A percentile compares a stretch with the other conserved stretches of the same genome.
These are phyloP conservation scores for Ranitomeya variabilis DNA, from an alignment of 2,113 vertebrate genomes.

Conservation along the genomic window DNA sequence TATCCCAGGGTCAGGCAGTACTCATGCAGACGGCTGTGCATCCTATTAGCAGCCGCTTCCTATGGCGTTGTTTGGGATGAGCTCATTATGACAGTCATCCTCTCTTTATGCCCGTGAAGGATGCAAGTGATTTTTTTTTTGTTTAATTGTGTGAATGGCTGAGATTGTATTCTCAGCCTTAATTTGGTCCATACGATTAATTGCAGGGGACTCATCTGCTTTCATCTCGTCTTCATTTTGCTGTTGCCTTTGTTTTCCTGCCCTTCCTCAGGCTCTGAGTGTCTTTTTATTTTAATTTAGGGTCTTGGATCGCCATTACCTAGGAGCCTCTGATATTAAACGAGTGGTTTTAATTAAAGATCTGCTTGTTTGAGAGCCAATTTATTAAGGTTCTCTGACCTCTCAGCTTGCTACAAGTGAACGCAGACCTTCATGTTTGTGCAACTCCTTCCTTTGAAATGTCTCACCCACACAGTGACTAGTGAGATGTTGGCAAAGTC, in stretches of 20 bases:
- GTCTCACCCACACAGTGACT: conserved; percentile 26
- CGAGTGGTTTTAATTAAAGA: conserved; percentile 53
- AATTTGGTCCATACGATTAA: conserved; percentile 35
- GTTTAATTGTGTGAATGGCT: conserved; percentile 33
- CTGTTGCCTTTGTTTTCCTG: conserved; percentile 33
- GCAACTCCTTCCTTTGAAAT: conserved; percentile 18
- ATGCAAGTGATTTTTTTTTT: conserved; percentile 40
- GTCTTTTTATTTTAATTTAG: conserved; percentile 60
- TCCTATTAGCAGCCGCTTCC: conserved; percentile 61
- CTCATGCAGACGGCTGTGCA: conserved; percentile 52
- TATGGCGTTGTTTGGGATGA: conserved; percentile 62
- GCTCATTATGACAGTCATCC: conserved; percentile 64
- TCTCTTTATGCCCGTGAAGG: conserved; percentile 25
- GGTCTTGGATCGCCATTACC: not conserved
- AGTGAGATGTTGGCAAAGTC: conserved; percentile 16
- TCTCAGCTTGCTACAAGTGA: conserved; percentile 32
- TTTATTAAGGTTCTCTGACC: conserved; percentile 39
- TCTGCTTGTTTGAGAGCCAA: conserved; percentile 44
- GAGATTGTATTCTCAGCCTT: not conserved
- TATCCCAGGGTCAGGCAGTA: conserved; percentile 58
- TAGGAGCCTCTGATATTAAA: conserved; percentile 8
- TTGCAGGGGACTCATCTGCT: conserved; percentile 34
- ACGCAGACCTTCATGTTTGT: conserved; percentile 31
- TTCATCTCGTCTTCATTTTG: conserved; percentile 17
- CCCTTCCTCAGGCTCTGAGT: conserved; percentile 60